Evolutionary conservation across 1,140 invertebrate genomes (phyloP), one percentile per base, ranked within the genome.

Genomic region (Andrena cerasifolii): DNA sequence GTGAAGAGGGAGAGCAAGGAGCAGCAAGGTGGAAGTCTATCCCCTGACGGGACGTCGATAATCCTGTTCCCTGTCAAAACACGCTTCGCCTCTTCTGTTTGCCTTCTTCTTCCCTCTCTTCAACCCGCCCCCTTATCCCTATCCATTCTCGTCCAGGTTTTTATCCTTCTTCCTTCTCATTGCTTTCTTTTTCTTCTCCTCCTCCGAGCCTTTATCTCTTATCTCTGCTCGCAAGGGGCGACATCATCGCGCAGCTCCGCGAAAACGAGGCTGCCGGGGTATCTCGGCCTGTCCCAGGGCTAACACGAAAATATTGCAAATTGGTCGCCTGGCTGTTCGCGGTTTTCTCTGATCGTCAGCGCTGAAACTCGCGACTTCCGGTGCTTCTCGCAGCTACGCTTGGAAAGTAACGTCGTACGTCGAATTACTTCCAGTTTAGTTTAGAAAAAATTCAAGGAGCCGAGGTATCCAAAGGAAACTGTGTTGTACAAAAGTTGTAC

Each of bases 301-400:
- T 86, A 88, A 88, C 85, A 79, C 66, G 80, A 88, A 88, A 86
- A 88, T 88, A 88, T 87, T 88, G 86, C 83, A 88, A 88, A 88
- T 88, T 88, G 87, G 70, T 72, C 61, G 61, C 51, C 43, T 10
- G 26, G 49, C 26, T 26, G 43, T 72, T 76, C 47, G 66, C 56
- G 70, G 45, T 79, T 80, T 75, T 80, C 80, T 83, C 82, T 26
- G 71, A 49, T 70, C 68, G 73, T 61, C 49, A 56, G 63, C 51
- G 24, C 31, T 8, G n/a, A 36, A 59, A 28, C 10, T 40, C 54
- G 45, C 58, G 2, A n/a, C 43, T 0, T n/a, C 5, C 4, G n/a
- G 14, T 0, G 5, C 16, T 54, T 24, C 36, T 40, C 8, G 33
- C 10, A 14, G 14, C n/a, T 45, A 2, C 6, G 43, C 16, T 1